A percentile compares a stretch with the other conserved stretches of the same genome.
Evolutionary conservation across 2,797 vertebrate species (phyloP).

Genomic region (Eulemur albifrons): DNA sequence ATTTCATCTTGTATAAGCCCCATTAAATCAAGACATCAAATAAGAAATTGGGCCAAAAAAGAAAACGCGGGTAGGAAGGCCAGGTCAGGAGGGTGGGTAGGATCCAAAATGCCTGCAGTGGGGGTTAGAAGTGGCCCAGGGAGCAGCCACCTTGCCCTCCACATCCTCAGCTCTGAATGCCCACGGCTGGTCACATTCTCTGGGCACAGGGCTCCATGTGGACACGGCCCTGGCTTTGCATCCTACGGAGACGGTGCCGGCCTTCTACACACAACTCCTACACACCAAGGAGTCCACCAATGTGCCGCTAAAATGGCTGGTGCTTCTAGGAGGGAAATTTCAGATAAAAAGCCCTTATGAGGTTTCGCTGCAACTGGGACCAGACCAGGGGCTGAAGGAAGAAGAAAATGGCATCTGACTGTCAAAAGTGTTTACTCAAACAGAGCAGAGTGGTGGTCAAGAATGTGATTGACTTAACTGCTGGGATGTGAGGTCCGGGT

Average conservation of each 20-base stretch:
- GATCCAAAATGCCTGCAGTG: not conserved
- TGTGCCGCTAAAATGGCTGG: not conserved
- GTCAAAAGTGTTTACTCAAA: not conserved
- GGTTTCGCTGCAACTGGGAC: not conserved
- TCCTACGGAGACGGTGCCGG: not conserved
- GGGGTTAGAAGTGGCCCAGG: not conserved
- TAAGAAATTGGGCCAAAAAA: not conserved
- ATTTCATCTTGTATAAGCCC: not conserved
- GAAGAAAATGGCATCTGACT: not conserved
- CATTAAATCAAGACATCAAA: not conserved
- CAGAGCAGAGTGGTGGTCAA: not conserved
- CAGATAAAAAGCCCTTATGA: not conserved
- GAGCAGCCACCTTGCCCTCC: not conserved
- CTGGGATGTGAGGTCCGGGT: not conserved
- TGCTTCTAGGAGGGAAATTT: not conserved
- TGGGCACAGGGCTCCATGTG: not conserved
- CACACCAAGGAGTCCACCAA: not conserved
- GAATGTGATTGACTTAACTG: not conserved
- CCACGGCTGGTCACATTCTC: not conserved
- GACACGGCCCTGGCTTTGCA: not conserved
- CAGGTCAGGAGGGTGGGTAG: not conserved
- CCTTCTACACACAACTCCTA: not conserved
- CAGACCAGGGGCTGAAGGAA: not conserved
- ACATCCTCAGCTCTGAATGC: not conserved
- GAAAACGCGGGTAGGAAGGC: not conserved